Base-by-base conservation (phyloP, 2,888 invertebrate genomes). In the Lithophane ornitopus region DNA sequence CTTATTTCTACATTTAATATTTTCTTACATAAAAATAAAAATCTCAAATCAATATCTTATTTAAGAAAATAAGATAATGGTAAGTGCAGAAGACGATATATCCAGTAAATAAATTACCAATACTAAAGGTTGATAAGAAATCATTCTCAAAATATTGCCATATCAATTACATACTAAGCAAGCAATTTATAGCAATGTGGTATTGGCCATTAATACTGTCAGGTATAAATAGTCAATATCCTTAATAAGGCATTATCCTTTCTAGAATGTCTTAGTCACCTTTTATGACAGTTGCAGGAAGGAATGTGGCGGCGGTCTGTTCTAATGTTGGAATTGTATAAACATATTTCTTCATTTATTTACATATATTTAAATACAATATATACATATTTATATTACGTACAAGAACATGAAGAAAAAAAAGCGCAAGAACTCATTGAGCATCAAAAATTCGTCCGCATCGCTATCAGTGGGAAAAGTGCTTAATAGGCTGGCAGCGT, bases 221-320 rank as follows among this genome's bases (percentile, higher is more conserved):
- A 34, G 26, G 28, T 52, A 44, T 80, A 74, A 28, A 66, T 65
- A 71, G 80, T 41, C 56, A 80, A 83, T 80, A 61, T 49, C 49
- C 70, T 80, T 80, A 84, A 79, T 84, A 80, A 58, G 80, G 80
- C 84, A 79, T 80, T 79, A 79, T 70, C 71, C 79, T 80, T 80
- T 83, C 84, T 61, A 79, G 63, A 80, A 83, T 83, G 65, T 66
- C 49, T 80, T 83, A 80, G 80, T 80, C 80, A 80, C 78, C 65
- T 66, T 78, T 80, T 83, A 80, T 80, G 80, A 80, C 80, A 78
- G 59, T 70, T 78, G 14, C 41, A 49, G 46, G 65, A 83, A 83
- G 84, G 84, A 80, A 80, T 80, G 80, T 34, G 26, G 59, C 12
- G 3, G 46, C 19, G 6, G 49, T n/a, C 41, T 80, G 39, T 52